Evolutionary conservation across 2,888 invertebrate genomes (phyloP), one percentile per base, ranked within the genome.

Genomic region (Caenorhabditis panamensis): DNA sequence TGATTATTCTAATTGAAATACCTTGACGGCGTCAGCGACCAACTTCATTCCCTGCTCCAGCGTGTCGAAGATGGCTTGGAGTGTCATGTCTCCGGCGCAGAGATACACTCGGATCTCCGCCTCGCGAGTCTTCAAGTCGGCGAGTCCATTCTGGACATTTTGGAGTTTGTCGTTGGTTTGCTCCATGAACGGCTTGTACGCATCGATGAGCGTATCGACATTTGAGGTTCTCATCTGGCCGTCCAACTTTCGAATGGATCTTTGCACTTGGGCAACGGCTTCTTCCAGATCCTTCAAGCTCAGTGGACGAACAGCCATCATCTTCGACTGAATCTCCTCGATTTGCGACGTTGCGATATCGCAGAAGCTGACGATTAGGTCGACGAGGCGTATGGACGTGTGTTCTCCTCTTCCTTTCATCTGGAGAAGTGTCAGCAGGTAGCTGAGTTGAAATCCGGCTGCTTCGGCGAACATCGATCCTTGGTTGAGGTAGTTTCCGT

Each of bases 391-490:
- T 26, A 77, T 47, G 4, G 63, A 61, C 8, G 26, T 36, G 20
- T 81, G 67, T 16, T 67, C 51, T n/a, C 81, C 81, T 54, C 72
- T 81, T 53, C 81, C 81, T 59, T 75, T 76, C 44, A 81, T 44
- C 24, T 81, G 81, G 1, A 81, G 68, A n/a, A 81, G 22, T 13
- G 77, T 63, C n/a, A 22, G 18, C n/a, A 81, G 51, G 49, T 75
- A 81, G 26, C 68, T 72, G 53, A 81, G 63, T 26, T 75, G 73
- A 36, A 81, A 81, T 36, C 81, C 81, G 20, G 81, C 56, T 0
- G 81, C 81, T 51, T 81, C 81, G 13, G 77, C 81, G 28, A 75
- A 81, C 76, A 81, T 77, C 4, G 81, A 81, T 44, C 81, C 81
- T 64, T 81, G 81, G 68, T 81, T 81, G 22, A 81, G 47, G 47